Conservation (phyloP, 2,113 vertebrate species). For the Scomber colias region DNA sequence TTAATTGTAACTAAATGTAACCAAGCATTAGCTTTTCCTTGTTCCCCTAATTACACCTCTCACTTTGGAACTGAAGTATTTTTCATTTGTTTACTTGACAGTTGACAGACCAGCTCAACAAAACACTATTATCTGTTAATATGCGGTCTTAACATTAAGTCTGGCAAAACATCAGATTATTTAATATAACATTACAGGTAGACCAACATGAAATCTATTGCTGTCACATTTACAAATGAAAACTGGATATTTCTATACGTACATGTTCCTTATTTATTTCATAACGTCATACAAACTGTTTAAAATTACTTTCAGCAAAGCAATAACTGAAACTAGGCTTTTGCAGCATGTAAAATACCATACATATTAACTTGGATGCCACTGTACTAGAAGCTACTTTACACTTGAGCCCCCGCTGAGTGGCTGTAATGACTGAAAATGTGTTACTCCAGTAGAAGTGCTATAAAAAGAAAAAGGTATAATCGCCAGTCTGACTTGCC, state of each 20-base stretch:
- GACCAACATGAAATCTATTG: not conserved
- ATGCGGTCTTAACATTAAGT: not conserved
- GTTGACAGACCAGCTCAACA: not conserved
- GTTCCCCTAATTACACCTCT: no score
- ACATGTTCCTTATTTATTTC: not conserved
- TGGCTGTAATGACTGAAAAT: constrained; percentile 54
- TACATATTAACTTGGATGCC: constrained; percentile 34
- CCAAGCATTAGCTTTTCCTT: no score
- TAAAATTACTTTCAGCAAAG: constrained; percentile 10
- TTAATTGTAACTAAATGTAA: no score
- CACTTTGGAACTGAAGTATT: no score
- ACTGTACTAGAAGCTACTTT: constrained; percentile 28
- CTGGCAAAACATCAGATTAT: not conserved
- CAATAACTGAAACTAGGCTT: constrained; percentile 14
- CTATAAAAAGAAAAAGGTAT: constrained; percentile 65
- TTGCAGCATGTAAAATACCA: constrained; percentile 7
- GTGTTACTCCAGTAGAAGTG: constrained; percentile 43
- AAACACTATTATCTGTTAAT: not conserved
- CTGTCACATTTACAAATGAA: not conserved
- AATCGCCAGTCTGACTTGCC: constrained; percentile 20
- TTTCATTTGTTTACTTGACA: no score
- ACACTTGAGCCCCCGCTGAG: constrained; percentile 58
- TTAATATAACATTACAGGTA: not conserved
- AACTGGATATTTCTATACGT: not conserved
- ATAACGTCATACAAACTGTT: not conserved